Evolutionary conservation across 2,888 invertebrate species (phyloP).

Genomic region (Sepioteuthis lessoniana): DNA sequence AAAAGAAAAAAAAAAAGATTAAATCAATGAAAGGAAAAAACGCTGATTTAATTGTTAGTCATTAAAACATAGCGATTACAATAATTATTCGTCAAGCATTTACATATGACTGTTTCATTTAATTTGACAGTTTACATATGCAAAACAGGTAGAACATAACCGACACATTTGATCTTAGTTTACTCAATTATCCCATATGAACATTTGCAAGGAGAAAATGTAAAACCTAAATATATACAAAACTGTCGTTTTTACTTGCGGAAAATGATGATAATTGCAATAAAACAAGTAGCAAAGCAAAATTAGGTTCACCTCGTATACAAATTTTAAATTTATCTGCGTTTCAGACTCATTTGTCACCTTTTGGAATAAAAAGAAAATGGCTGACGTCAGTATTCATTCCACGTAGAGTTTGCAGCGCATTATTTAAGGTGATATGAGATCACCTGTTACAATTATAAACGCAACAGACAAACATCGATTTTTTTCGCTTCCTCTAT

Average conservation of each 20-base stretch:
- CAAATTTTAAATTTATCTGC: neutral
- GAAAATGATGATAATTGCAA: neutral
- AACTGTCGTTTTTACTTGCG: fast-evolving
- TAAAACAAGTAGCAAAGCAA: neutral
- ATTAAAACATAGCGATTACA: no score
- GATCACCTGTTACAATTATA: neutral
- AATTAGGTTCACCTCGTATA: neutral
- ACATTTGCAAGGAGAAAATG: neutral
- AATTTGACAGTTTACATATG: no score
- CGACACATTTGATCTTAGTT: no score
- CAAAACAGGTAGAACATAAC: no score
- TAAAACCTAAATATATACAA: neutral
- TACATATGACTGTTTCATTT: no score
- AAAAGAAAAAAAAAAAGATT: no score
- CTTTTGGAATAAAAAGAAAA: neutral
- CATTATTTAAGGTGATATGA: neutral
- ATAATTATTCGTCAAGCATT: no score
- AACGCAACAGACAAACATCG: neutral
- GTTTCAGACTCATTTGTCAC: neutral
- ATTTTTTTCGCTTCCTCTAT: neutral
- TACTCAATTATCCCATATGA: no score
- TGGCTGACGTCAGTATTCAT: neutral
- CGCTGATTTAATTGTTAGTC: no score
- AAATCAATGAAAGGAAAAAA: no score
- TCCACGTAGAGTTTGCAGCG: neutral